These are phyloP conservation scores for Drosophila burlai DNA, from an alignment of 1,140 invertebrate genomes.

Conservation along the genomic window DNA sequence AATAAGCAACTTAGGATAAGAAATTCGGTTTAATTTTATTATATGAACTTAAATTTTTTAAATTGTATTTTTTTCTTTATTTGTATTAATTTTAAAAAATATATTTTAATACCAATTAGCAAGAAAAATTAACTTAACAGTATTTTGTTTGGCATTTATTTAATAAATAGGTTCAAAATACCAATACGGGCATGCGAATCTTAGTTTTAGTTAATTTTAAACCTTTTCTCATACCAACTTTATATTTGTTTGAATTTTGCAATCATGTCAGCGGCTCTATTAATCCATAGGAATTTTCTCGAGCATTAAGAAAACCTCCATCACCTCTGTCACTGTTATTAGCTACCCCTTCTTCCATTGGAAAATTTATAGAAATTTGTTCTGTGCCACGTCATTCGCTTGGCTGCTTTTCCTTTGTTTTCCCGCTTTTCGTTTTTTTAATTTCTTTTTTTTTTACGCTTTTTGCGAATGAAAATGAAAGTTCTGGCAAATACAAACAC, in stretches of 20 bases:
- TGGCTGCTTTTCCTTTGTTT: conserved; percentile 55
- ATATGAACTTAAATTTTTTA: no score
- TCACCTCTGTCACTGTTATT: conserved; percentile 16
- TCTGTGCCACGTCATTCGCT: conserved; percentile 45
- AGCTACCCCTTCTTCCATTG: not conserved
- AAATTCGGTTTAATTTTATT: no score
- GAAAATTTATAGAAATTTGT: conserved; percentile 17
- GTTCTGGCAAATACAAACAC: conserved; percentile 50
- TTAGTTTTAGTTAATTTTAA: not conserved
- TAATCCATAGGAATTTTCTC: not conserved
- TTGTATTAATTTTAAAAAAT: not conserved
- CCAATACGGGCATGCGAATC: no score
- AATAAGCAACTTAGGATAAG: no score
- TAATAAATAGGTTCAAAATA: not conserved
- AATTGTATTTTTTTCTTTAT: no score
- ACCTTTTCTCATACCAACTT: not conserved
- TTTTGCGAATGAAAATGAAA: conserved; percentile 72
- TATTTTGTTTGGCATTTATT: not conserved
- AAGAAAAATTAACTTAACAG: not conserved
- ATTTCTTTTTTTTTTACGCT: conserved; percentile 15
- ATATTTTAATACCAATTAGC: not conserved
- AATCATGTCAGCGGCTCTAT: no score
- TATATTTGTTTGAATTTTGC: not conserved
- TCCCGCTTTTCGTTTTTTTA: conserved; percentile 9
- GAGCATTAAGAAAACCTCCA: not conserved